Conservation (phyloP, 2,113 vertebrate genomes). For the Prietella phreatophila region DNA sequence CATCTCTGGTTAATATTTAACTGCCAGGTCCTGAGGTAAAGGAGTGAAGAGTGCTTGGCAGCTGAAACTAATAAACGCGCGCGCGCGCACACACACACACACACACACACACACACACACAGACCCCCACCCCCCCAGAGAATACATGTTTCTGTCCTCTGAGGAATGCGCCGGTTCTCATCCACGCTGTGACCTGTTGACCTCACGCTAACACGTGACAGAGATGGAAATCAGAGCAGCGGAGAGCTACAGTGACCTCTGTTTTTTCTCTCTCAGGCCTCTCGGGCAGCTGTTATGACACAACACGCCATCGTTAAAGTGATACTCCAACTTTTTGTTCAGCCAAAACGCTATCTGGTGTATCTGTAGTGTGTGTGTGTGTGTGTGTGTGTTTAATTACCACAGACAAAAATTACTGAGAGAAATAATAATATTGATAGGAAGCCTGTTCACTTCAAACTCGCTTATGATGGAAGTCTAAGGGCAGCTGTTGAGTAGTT, state of each 20-base stretch:
- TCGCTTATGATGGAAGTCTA: background rate
- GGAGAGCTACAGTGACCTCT: slow-evolving; percentile 31
- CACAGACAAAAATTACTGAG: background rate
- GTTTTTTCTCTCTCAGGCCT: slow-evolving; percentile 32
- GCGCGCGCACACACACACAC: slow-evolving; percentile 37
- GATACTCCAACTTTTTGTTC: background rate
- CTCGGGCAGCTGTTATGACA: slow-evolving; percentile 13
- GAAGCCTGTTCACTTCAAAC: background rate
- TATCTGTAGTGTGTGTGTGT: background rate
- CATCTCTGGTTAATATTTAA: slow-evolving; percentile 63
- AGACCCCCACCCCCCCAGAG: slow-evolving; percentile 45
- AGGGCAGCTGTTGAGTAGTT: background rate
- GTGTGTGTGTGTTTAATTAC: background rate
- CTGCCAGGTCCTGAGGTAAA: slow-evolving; percentile 47
- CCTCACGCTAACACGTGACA: slow-evolving; percentile 63
- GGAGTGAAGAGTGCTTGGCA: slow-evolving; percentile 41
- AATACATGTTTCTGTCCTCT: slow-evolving; percentile 66
- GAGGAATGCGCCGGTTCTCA: slow-evolving; percentile 70
- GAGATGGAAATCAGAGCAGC: slow-evolving; percentile 61
- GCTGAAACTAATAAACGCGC: slow-evolving; percentile 42
- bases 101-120: slow-evolving; percentile 46
- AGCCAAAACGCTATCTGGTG: background rate
- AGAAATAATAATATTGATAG: background rate
- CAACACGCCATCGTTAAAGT: background rate
- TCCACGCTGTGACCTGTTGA: slow-evolving; percentile 70